These are phyloP conservation scores for Patella ulyssiponensis DNA, from an alignment of 2,888 invertebrate genomes.

Conservation along the genomic window DNA sequence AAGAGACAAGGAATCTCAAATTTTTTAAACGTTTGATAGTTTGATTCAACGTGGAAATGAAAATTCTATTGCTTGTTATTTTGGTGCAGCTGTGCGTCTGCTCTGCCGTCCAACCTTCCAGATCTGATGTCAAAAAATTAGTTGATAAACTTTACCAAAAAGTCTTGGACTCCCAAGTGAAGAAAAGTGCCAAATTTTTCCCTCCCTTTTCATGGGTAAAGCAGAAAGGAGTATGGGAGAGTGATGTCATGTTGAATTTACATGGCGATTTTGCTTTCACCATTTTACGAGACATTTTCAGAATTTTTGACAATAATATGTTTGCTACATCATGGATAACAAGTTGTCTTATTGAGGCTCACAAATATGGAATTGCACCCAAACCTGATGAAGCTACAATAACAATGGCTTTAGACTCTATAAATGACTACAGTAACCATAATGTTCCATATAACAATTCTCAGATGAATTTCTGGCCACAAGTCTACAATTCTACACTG, in stretches of 20 bases:
- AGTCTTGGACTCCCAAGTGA: constrained; percentile 34
- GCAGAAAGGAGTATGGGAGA: constrained; percentile 56
- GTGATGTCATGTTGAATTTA: constrained; percentile 59
- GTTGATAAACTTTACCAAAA: too few relatives aligned
- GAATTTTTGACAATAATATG: constrained; percentile 65
- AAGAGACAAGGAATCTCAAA: too few relatives aligned
- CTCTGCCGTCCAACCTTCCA: too few relatives aligned
- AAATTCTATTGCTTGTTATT: too few relatives aligned
- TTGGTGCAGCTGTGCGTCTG: too few relatives aligned
- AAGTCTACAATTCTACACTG: constrained; percentile 40
- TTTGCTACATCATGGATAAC: constrained; percentile 65
- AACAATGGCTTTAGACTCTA: constrained; percentile 25
- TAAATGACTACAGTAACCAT: constrained; percentile 27
- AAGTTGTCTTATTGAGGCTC: constrained; percentile 55
- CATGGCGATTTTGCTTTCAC: constrained; percentile 51
- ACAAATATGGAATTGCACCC: constrained; percentile 42
- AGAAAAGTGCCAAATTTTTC: constrained; percentile 38
- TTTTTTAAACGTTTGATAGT: too few relatives aligned
- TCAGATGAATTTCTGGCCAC: constrained; percentile 57
- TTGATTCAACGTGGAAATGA: too few relatives aligned
- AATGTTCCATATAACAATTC: constrained; percentile 47
- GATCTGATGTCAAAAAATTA: too few relatives aligned
- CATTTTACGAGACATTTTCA: constrained; percentile 48
- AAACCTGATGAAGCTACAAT: constrained; percentile 29
- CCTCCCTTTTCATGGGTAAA: constrained; percentile 54